phyloP scores from a whole-genome alignment of 2,888 invertebrate species.

The Phyllotreta cruciferae region DNA sequence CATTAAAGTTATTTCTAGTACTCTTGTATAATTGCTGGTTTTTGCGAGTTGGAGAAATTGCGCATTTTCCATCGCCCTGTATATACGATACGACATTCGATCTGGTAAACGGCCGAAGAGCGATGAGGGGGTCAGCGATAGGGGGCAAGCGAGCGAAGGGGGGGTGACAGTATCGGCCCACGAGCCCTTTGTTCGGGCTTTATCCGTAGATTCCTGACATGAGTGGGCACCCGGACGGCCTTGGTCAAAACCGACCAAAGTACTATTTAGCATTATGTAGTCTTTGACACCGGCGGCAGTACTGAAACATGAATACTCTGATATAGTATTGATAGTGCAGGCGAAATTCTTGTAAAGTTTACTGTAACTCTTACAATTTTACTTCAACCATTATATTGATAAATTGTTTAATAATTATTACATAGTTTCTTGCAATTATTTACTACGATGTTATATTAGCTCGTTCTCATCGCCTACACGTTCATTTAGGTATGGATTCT shows the following conservation, averaged over 20 bases:
- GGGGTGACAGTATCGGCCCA: constrained; percentile 39
- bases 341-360: background rate
- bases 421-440: too few species aligned
- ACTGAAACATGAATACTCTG: constrained; percentile 25
- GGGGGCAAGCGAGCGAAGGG: constrained; percentile 23
- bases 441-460: too few species aligned
- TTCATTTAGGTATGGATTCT: too few species aligned
- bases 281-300: constrained; percentile 31
- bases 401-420: too few species aligned
- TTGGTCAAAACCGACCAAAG: constrained; percentile 44
- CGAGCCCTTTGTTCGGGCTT: constrained; percentile 43
- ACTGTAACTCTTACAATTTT: too few species aligned
- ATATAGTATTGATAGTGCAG: constrained; percentile 27
- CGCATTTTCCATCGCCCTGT: too few species aligned
- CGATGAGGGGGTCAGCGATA: constrained; percentile 11
- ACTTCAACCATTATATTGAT: too few species aligned
- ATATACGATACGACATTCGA: constrained; percentile 35
- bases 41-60: too few species aligned
- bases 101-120: constrained; percentile 24
- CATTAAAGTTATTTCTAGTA: too few species aligned
- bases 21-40: too few species aligned
- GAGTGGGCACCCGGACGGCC: constrained; percentile 48
- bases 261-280: constrained; percentile 26
- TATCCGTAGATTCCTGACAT: constrained; percentile 44
- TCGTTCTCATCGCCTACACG: too few species aligned